Evolutionary conservation across 2,888 invertebrate species (phyloP).

Genomic region (Leptothorax acervorum): DNA sequence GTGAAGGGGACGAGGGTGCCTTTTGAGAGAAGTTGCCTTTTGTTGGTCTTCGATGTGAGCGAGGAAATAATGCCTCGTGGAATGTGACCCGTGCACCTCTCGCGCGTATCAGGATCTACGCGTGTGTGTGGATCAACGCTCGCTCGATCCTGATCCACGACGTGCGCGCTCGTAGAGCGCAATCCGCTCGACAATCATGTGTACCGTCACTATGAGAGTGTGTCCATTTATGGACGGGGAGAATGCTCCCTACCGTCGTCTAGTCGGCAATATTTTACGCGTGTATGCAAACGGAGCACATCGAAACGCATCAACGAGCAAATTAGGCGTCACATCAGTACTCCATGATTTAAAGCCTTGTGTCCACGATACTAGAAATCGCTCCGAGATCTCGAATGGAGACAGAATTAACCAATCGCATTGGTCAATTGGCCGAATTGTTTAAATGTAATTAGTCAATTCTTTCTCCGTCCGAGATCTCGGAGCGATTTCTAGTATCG

Average conservation of each 20-base stretch:
- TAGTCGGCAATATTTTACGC: neutral
- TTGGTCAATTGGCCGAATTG: no score
- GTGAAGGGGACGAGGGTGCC: conserved; percentile 67
- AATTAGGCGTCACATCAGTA: conserved; percentile 14
- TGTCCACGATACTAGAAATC: no score
- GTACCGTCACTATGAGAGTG: conserved; percentile 55
- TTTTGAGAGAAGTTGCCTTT: conserved; percentile 81
- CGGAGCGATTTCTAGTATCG: no score
- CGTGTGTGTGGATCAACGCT: conserved; percentile 76
- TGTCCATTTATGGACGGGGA: conserved; percentile 31
- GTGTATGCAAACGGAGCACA: conserved; percentile 7
- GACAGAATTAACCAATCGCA: no score
- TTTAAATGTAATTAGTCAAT: no score
- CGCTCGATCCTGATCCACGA: conserved; percentile 62
- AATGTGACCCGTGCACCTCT: conserved; percentile 84
- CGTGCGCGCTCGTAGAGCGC: conserved; percentile 17
- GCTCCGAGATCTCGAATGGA: no score
- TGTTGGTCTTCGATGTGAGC: conserved; percentile 81
- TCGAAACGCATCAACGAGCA: conserved; percentile 18
- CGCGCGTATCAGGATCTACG: conserved; percentile 60
- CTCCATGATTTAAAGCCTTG: neutral
- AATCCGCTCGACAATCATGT: conserved; percentile 16
- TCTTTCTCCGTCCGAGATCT: no score
- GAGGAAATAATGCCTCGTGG: conserved; percentile 84
- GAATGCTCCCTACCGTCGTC: conserved; percentile 10